A percentile compares a stretch with the other conserved stretches of the same genome.
Conservation (phyloP, 1,140 invertebrate genomes). For the Heliconius congener region DNA sequence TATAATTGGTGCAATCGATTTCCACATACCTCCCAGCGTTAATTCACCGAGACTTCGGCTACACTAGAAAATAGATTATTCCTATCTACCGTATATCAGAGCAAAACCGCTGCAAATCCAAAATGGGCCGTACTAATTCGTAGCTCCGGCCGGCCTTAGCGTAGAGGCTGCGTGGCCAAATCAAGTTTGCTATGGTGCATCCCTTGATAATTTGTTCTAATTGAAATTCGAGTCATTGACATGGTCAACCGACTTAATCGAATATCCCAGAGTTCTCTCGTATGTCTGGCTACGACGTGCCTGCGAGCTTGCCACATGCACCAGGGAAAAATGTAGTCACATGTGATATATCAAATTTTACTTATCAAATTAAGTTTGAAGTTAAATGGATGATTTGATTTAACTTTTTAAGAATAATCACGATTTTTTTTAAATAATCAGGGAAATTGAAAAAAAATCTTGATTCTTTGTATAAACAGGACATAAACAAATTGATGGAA, state of each 20-base stretch:
- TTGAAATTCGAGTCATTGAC: constrained; percentile 81
- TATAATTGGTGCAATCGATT: constrained; percentile 29
- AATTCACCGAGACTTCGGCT: constrained; percentile 44
- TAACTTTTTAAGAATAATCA: no score
- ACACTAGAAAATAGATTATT: constrained; percentile 52
- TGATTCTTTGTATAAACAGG: no score
- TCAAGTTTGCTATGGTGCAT: constrained; percentile 76
- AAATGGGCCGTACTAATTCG: constrained; percentile 51
- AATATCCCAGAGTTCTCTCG: constrained; percentile 65
- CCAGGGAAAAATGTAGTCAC: constrained; percentile 17
- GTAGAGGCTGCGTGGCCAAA: constrained; percentile 69
- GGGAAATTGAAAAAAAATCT: no score
- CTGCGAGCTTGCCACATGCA: not conserved
- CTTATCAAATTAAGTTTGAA: not conserved
- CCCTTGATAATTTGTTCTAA: constrained; percentile 81
- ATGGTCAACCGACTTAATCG: constrained; percentile 74
- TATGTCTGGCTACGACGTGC: constrained; percentile 46
- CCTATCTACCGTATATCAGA: constrained; percentile 50
- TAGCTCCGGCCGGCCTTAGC: constrained; percentile 41
- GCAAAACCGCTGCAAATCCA: constrained; percentile 48
- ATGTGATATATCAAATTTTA: not conserved
- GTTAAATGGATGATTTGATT: no score
- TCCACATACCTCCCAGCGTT: constrained; percentile 33
- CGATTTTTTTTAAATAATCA: no score
- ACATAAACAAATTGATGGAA: no score